Conservation (phyloP, 1,140 invertebrate species). For the Paralvinella palmiformis region DNA sequence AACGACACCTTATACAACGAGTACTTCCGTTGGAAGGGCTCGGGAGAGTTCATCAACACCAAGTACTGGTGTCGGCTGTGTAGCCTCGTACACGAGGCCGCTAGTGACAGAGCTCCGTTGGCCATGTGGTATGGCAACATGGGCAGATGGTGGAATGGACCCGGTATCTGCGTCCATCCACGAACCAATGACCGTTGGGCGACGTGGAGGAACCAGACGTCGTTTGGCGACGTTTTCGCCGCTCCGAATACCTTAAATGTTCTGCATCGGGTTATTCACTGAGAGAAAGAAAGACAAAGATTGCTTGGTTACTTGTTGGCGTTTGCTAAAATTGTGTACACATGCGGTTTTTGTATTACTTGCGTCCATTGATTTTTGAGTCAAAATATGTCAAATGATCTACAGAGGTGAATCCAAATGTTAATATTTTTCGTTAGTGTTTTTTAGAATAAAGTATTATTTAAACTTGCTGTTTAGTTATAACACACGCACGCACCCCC, state of each 20-base stretch:
- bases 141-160: neutral
- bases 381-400: neutral
- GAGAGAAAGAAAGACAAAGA: neutral
- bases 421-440: too few species aligned
- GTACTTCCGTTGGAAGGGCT: constrained; percentile 50
- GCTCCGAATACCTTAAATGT: constrained; percentile 2
- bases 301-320: constrained; percentile 4
- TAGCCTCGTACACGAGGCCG: constrained; percentile 48
- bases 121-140: neutral
- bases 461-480: too few species aligned
- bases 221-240: too few species aligned
- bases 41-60: constrained; percentile 39
- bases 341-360: neutral
- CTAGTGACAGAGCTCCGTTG: neutral
- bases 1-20: constrained; percentile 46
- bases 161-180: neutral
- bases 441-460: too few species aligned
- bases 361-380: neutral
- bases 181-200: neutral
- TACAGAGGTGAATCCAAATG: neutral
- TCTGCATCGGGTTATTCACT: neutral
- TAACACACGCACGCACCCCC: neutral
- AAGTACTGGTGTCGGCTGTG: constrained; percentile 91
- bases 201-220: neutral
- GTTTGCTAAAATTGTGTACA: constrained; percentile 8